Evolutionary conservation across 2,113 vertebrate species (phyloP).

Genomic region (Pseudorasbora parva): DNA sequence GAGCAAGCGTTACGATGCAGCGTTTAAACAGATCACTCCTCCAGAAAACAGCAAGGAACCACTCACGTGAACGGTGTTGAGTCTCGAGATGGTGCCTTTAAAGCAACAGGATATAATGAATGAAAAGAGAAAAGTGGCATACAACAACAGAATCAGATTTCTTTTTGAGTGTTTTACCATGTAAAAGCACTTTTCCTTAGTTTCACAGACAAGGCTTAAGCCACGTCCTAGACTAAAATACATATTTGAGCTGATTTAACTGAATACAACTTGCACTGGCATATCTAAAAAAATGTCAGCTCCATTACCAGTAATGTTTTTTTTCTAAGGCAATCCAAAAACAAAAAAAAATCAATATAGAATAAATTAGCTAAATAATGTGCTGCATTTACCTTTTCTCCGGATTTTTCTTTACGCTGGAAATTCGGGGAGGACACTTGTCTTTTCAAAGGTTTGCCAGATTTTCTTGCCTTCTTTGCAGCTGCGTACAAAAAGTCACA

Average conservation of each 20-base stretch:
- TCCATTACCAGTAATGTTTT: too few species aligned
- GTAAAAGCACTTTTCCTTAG: neutral
- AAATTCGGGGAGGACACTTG: constrained; percentile 86
- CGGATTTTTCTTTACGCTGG: constrained; percentile 86
- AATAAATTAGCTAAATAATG: neutral
- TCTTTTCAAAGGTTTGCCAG: constrained; percentile 85
- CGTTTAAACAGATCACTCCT: neutral
- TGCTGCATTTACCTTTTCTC: constrained; percentile 81
- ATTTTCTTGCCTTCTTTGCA: constrained; percentile 85
- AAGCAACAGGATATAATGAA: constrained; percentile 6
- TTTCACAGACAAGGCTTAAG: too few species aligned
- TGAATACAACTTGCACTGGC: too few species aligned
- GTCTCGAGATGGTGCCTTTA: constrained; percentile 83
- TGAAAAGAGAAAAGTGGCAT: neutral
- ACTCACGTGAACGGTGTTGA: constrained; percentile 92
- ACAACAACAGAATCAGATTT: neutral
- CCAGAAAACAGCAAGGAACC: neutral
- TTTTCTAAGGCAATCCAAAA: too few species aligned
- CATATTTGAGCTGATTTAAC: too few species aligned
- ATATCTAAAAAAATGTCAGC: too few species aligned
- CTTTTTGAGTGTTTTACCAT: too few species aligned
- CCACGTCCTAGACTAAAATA: too few species aligned
- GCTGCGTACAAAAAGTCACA: constrained; percentile 53
- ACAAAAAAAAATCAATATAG: neutral
- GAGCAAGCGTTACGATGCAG: neutral